Conservation (phyloP, 1,140 invertebrate species). For the Aphaenogaster rudis region DNA sequence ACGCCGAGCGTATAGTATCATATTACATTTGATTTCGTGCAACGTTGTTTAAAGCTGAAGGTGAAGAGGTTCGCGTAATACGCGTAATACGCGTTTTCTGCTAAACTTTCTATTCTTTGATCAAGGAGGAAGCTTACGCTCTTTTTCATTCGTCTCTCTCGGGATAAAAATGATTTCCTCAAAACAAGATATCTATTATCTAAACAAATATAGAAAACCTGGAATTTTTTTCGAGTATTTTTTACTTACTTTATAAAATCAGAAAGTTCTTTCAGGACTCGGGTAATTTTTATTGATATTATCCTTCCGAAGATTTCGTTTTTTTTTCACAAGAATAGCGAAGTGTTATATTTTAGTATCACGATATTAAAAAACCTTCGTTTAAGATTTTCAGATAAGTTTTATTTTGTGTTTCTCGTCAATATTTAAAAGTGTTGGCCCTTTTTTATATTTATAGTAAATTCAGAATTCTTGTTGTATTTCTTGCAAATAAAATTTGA, state of each 20-base stretch:
- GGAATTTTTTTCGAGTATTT: not conserved
- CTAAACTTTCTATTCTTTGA: not conserved
- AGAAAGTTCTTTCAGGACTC: not conserved
- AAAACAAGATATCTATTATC: not conserved
- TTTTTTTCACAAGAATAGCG: too few relatives aligned
- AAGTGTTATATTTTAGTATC: too few relatives aligned
- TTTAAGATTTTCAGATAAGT: too few relatives aligned
- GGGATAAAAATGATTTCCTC: not conserved
- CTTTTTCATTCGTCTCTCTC: not conserved
- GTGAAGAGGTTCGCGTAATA: not conserved
- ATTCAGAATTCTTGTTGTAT: too few relatives aligned
- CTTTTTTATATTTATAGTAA: too few relatives aligned
- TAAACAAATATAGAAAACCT: not conserved
- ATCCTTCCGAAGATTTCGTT: too few relatives aligned
- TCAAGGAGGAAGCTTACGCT: not conserved
- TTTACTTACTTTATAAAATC: not conserved
- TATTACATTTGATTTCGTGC: not conserved
- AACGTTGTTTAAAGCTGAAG: not conserved
- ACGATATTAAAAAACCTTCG: too few relatives aligned
- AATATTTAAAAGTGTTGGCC: too few relatives aligned
- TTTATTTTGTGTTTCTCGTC: too few relatives aligned
- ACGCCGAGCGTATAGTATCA: not conserved
- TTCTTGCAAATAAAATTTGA: too few relatives aligned
- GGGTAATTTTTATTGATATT: too few relatives aligned
- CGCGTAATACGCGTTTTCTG: not conserved